These are phyloP conservation scores for Tetragonisca angustula DNA, from an alignment of 2,888 invertebrate species.

Conservation along the genomic window DNA sequence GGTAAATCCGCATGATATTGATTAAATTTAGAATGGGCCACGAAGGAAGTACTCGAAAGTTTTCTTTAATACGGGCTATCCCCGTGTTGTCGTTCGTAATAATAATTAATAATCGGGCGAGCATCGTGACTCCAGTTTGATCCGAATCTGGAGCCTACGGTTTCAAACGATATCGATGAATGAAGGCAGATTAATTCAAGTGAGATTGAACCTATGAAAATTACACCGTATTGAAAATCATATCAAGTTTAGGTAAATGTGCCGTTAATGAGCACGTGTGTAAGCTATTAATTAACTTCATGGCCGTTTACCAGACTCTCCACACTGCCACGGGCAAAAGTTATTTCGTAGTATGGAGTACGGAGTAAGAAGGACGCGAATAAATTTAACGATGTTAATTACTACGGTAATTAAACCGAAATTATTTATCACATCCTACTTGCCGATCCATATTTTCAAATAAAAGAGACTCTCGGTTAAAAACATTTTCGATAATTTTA, in stretches of 20 bases:
- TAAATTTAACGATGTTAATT: no score
- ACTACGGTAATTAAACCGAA: not conserved
- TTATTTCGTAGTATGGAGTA: not conserved
- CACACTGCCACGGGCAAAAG: no score
- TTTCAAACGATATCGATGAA: not conserved
- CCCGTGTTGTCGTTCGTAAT: constrained; percentile 42
- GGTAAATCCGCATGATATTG: constrained; percentile 65
- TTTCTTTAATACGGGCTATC: constrained; percentile 41
- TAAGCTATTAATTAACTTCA: not conserved
- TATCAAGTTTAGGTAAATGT: not conserved
- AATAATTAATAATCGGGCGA: constrained; percentile 59
- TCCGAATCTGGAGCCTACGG: not conserved
- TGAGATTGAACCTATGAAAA: not conserved
- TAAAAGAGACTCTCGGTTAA: not conserved
- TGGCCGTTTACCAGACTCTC: not conserved
- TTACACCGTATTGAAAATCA: not conserved
- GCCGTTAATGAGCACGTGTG: not conserved
- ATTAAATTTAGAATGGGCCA: constrained; percentile 61
- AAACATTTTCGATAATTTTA: not conserved
- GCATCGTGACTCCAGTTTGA: not conserved
- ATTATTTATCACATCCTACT: not conserved
- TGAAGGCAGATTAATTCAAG: not conserved
- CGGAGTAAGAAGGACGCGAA: not conserved
- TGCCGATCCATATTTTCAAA: not conserved
- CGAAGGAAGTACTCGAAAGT: constrained; percentile 40